Evolutionary conservation across 2,888 invertebrate species (phyloP).

Genomic region (Ctena decussata): DNA sequence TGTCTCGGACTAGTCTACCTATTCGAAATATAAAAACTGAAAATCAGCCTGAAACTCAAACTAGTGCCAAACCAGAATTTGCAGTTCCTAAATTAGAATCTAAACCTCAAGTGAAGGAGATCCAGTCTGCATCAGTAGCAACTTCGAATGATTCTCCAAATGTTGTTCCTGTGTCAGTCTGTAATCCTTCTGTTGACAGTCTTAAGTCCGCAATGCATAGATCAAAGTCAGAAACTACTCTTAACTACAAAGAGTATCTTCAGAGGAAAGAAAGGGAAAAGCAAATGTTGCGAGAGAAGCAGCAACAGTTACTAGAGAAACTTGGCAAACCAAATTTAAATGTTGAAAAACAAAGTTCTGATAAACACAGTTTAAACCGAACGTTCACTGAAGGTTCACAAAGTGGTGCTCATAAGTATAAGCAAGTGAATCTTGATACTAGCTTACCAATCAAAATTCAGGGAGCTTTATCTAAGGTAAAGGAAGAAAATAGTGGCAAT

Average conservation of each 20-base stretch:
- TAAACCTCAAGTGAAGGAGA: neutral
- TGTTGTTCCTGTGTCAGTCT: neutral
- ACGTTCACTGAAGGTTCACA: slow-evolving; percentile 45
- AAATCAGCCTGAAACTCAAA: neutral
- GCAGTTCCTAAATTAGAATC: neutral
- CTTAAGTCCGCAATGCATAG: neutral
- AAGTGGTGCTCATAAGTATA: neutral
- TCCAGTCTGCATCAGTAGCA: neutral
- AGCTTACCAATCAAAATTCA: neutral
- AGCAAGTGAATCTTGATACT: neutral
- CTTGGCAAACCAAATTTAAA: slow-evolving; percentile 15
- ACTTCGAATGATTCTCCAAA: neutral
- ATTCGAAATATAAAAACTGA: neutral
- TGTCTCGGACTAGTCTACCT: neutral
- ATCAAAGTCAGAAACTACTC: neutral
- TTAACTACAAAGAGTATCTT: slow-evolving; percentile 60
- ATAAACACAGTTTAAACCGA: slow-evolving; percentile 46
- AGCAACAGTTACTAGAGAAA: neutral
- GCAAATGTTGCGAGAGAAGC: neutral
- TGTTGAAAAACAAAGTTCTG: too few relatives aligned
- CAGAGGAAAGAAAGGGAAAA: slow-evolving; percentile 58
- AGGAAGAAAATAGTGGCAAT: neutral
- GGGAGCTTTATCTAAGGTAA: neutral
- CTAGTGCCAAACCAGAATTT: neutral
- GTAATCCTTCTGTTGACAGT: neutral